Evolutionary conservation across 2,797 vertebrate genomes (phyloP), one percentile per base, ranked within the genome.

Genomic region (Labroides dimidiatus): DNA sequence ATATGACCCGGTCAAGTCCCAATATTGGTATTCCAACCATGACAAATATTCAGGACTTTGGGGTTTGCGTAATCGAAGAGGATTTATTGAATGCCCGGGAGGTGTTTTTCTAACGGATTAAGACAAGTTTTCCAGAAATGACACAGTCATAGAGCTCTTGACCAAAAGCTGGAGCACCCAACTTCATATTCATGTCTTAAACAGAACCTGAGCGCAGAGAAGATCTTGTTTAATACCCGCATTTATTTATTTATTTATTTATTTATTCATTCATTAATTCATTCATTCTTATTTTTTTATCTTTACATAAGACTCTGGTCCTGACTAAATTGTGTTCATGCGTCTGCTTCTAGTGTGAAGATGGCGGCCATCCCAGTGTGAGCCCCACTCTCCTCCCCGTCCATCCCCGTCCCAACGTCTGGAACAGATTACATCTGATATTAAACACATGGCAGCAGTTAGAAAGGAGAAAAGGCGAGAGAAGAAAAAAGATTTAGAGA

Each of bases 381-480:
- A 92, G 87, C 76, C 88, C 87, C 89, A 33, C 27, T 86, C 83
- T 88, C 63, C 84, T 82, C 80, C 78, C 81, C 77, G 79, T 90
- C 80, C 47, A 90, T 90, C 81, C 81, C 57, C 77, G 72, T 75
- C 88, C 78, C 80, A 77, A 69, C 82, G 91, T 93, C 93, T 94
- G 94, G 93, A 94, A 94, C 89, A 88, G 87, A 94, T 94, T 94
- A 94, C 90, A 91, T 90, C 88, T 94, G 93, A 94, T 94, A 94
- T 95, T 91, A 92, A 95, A 94, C 94, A 95, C 91, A 95, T 95
- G 94, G 94, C 90, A 93, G 90, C 88, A 92, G 92, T 94, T 87
- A 90, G 84, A 90, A 87, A 85, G 77, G 69, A 87, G 83, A 91
- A 90, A 90, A 85, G 80, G 81, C 71, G 69, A 91, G 84, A 87